Percentiles rank a stretch among this genome's conserved stretches.
Evolutionary conservation across 1,140 invertebrate genomes (phyloP).

Genomic region (Pseudomyrmex concolor): DNA sequence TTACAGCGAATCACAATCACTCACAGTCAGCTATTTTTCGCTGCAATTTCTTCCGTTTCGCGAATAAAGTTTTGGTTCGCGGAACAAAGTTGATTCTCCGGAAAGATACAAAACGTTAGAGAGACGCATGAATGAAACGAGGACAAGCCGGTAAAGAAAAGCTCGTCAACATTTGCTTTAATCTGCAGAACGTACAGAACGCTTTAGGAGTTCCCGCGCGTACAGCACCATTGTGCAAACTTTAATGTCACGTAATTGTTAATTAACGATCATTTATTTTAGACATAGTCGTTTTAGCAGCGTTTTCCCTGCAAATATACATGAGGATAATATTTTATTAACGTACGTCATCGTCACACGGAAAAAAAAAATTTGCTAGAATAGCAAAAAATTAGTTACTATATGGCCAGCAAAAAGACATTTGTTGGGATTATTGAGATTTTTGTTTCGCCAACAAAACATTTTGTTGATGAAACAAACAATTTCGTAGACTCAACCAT

Average conservation of each 20-base stretch:
- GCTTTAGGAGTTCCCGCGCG: constrained; percentile 16
- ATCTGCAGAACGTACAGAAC: constrained; percentile 12
- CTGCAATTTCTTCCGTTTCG: neutral
- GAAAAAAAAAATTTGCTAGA: too few species aligned
- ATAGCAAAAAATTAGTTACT: too few species aligned
- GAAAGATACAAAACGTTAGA: neutral
- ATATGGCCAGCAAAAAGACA: too few species aligned
- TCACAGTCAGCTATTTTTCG: neutral
- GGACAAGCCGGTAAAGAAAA: neutral
- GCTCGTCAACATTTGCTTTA: constrained; percentile 42
- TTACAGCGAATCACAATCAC: neutral
- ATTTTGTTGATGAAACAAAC: too few species aligned
- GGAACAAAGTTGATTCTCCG: constrained; percentile 1
- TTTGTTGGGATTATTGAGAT: too few species aligned
- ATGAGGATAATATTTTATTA: neutral
- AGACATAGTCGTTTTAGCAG: neutral
- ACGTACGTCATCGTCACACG: constrained; percentile 5
- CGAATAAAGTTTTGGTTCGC: neutral
- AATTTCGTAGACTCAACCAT: too few species aligned
- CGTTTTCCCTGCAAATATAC: neutral
- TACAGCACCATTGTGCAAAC: constrained; percentile 13
- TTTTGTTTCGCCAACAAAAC: too few species aligned
- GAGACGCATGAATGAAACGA: constrained; percentile 14
- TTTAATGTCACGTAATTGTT: constrained; percentile 33
- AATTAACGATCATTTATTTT: constrained; percentile 36